These are phyloP conservation scores for Pammene aurita DNA, from an alignment of 2,888 invertebrate genomes.

Conservation along the genomic window DNA sequence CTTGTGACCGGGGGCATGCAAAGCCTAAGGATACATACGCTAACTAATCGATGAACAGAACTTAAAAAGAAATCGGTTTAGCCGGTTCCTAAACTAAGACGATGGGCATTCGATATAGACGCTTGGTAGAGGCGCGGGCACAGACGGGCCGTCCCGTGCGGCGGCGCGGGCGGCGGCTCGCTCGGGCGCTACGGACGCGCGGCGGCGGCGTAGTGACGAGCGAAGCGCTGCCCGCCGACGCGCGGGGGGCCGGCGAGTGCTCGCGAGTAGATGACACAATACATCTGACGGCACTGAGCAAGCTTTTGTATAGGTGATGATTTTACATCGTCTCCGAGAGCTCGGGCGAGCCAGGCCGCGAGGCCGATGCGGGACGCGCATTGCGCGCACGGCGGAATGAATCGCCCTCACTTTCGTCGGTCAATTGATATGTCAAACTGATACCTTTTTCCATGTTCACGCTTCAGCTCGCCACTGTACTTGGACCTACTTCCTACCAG, in stretches of 20 bases:
- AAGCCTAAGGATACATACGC: conserved; percentile 80
- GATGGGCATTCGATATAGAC: conserved; percentile 81
- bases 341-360: conserved; percentile 72
- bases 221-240: conserved; percentile 51
- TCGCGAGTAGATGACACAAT: conserved; percentile 83
- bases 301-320: conserved; percentile 79
- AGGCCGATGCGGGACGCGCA: conserved; percentile 50
- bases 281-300: conserved; percentile 85
- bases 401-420: conserved; percentile 76
- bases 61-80: conserved; percentile 80
- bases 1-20: conserved; percentile 81
- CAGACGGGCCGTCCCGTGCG: conserved; percentile 61
- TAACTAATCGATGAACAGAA: conserved; percentile 81
- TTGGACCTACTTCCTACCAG: conserved; percentile 99
- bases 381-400: conserved; percentile 61
- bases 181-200: conserved; percentile 52
- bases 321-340: conserved; percentile 71
- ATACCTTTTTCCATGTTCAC: conserved; percentile 99
- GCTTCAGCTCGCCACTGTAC: conserved; percentile 99
- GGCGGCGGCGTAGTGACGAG: conserved; percentile 51
- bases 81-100: conserved; percentile 78
- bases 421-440: conserved; percentile 77
- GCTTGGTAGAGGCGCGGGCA: conserved; percentile 79
- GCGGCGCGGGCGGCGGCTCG: conserved; percentile 51
- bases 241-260: conserved; percentile 63